Base-by-base conservation (phyloP, 2,797 vertebrate species). In the Podargus strigoides region DNA sequence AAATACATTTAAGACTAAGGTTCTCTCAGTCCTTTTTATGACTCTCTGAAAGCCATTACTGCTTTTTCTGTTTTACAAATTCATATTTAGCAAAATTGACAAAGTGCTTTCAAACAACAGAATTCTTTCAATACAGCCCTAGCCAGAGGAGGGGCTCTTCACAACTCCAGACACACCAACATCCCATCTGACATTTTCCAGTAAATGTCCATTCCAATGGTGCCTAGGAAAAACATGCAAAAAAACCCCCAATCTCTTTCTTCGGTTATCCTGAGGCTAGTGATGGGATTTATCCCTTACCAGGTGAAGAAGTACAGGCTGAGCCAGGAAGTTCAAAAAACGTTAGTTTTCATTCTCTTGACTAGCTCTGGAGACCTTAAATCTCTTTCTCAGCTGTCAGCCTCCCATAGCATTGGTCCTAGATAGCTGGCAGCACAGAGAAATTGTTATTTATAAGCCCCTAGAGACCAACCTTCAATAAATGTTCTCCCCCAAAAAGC, bases 211-310 rank as follows among this genome's bases (percentile, higher is more conserved):
- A 19, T 28, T 44, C 28, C 16, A 42, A 30, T 22, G 15, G 4
- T 56, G 8, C 23, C 70, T 26, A 60, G 34, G 44, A 92, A 74
- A 67, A 21, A 30, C 4, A 12, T 20, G 12, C 8, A 41, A 46
- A 89, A 76, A 21, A 12, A 2, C 0, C 2, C 27, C 23, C n/a
- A n/a, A n/a, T n/a, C n/a, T 17, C 58, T 63, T 27, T 52, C 28
- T 42, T 49, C 30, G 28, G 7, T 67, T 22, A 37, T 26, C 24
- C 27, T 68, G 19, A 84, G 30, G 13, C 19, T 22, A 64, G 27
- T 30, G 23, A 21, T 53, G 8, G 14, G 34, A 28, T 90, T 90
- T 85, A 11, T 42, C 39, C 4, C 44, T 47, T 47, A 68, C 2
- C 24, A 67, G 17, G 3, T 49, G 8, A 83, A 85, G 64, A 73